Evolutionary conservation across 2,113 vertebrate genomes (phyloP), one percentile per base, ranked within the genome.

Genomic region (Lepus timidus): DNA sequence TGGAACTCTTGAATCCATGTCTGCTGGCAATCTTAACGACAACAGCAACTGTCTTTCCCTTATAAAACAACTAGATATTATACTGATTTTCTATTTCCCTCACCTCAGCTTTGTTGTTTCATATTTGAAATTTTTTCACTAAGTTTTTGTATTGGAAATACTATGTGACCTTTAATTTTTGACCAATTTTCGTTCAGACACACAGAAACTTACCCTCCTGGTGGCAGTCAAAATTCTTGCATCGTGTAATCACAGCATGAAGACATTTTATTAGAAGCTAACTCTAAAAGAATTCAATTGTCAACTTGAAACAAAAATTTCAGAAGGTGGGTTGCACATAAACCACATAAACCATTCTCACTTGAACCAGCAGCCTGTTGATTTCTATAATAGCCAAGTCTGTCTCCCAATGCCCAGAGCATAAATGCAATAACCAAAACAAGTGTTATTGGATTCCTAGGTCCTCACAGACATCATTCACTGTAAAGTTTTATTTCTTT

Each of bases 351-450:
- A 61, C 52, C 44, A 20, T 67, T 67, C 44, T 58, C 65, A 71
- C 29, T 82, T 85, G 36, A 85, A 80, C 13, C 44, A 74, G 58
- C 29, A 55, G 74, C 73, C 71, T 92, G 85, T 87, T 93, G 87
- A 85, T 91, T 96, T 93, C n/a, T 90, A 74, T 80, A 79, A 61
- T 79, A 78, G 20, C 64, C 97, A 83, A 83, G 85, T 75, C 73
- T 65, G 19, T 61, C 55, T 96, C 85, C 81, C n/a, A 75, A 33
- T 4, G 78, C 90, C 86, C 20, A 85, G 81, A 68, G 91, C 75
- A 31, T 12, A 13, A 95, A 82, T 6, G 17, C 31, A 82, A n/a
- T 78, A 94, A 88, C 33, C 52, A 86, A 33, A 64, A 64, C 0
- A 10, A 80, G 75, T 61, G 16, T 36, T 44, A 0, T 0, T 83